These are phyloP conservation scores for Coregonus suidteri DNA, from an alignment of 2,797 vertebrate genomes.

Conservation along the genomic window DNA sequence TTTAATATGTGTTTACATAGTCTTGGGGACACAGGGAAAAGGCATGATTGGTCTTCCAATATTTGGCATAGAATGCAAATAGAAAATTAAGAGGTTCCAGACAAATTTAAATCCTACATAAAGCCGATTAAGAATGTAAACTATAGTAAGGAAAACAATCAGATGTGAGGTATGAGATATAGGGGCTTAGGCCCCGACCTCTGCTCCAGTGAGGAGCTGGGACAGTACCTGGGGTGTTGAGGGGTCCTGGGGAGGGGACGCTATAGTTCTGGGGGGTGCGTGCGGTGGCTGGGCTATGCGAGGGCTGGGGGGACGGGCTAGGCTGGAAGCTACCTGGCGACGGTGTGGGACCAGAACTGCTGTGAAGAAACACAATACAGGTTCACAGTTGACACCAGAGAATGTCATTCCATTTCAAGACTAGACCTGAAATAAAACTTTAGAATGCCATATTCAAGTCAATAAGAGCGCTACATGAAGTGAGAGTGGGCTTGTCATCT, in stretches of 20 bases:
- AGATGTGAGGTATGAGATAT: no score
- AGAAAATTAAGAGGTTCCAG: no score
- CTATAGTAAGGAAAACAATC: neutral
- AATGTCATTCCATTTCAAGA: neutral
- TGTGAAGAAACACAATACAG: neutral
- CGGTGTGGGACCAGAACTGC: conserved; percentile 91
- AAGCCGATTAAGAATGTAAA: neutral
- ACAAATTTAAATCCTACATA: neutral
- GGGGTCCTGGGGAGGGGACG: conserved; percentile 85
- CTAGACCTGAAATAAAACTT: neutral
- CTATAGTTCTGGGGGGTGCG: conserved; percentile 94
- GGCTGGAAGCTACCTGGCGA: conserved; percentile 96
- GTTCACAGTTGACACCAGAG: neutral
- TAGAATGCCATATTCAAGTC: neutral
- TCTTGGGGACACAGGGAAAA: neutral
- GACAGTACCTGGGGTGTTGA: conserved; percentile 90
- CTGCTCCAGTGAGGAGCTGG: no score
- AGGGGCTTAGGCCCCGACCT: no score
- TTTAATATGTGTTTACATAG: neutral
- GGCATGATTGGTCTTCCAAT: neutral
- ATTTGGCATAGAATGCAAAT: neutral
- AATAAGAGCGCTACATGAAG: neutral
- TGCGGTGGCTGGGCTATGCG: conserved; percentile 89
- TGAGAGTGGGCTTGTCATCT: neutral
- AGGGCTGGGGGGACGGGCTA: conserved; percentile 94